phyloP scores from a whole-genome alignment of 1,140 invertebrate species.

The Nymphalis io region DNA sequence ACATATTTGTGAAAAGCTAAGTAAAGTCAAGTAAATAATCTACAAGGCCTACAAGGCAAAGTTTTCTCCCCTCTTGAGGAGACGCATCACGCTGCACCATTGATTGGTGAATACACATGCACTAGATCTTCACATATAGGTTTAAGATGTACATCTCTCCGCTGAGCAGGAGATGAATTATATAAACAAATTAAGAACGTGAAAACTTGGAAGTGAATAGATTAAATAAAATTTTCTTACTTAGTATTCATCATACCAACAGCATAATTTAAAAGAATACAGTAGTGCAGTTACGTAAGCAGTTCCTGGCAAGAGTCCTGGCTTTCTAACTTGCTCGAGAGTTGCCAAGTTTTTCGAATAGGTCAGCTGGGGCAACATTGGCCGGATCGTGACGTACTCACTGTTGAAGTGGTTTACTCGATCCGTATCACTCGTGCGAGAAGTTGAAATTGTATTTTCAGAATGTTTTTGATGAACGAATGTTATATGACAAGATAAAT shows the following conservation, averaged over 20 bases:
- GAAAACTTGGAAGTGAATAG: too few species aligned
- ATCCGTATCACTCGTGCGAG: neutral
- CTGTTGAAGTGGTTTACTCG: constrained; percentile 22
- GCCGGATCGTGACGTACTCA: constrained; percentile 26
- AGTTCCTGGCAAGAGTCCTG: constrained; percentile 33
- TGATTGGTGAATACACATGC: too few species aligned
- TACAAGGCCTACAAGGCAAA: too few species aligned
- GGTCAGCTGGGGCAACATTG: constrained; percentile 35
- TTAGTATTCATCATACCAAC: constrained; percentile 23
- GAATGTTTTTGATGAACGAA: neutral
- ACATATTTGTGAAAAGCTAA: neutral
- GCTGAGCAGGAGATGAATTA: too few species aligned
- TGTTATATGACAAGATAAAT: too few species aligned
- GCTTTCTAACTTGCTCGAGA: constrained; percentile 31
- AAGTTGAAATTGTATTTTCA: neutral
- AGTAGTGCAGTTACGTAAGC: constrained; percentile 32
- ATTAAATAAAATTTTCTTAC: neutral
- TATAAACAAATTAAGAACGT: too few species aligned
- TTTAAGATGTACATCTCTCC: too few species aligned
- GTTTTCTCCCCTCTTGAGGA: too few species aligned
- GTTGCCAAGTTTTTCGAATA: constrained; percentile 37
- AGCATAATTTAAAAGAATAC: constrained; percentile 5
- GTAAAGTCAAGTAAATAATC: too few species aligned
- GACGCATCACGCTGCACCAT: too few species aligned
- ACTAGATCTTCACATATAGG: too few species aligned